Conservation (phyloP, 2,113 vertebrate genomes). For the Ariopsis seemanni region DNA sequence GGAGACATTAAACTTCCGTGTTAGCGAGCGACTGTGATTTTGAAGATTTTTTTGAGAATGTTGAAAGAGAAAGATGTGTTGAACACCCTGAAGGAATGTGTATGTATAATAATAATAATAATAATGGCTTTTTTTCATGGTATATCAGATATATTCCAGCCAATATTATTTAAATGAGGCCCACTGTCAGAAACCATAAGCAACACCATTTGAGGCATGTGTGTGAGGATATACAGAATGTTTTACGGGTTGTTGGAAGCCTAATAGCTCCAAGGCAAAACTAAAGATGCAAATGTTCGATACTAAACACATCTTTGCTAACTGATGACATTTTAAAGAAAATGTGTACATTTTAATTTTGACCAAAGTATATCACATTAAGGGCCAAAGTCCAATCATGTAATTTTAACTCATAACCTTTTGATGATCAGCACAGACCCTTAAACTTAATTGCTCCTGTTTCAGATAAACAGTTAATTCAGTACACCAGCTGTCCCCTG, state of each 20-base stretch:
- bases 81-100: too few species aligned
- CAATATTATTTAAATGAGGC: background rate
- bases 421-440: too few species aligned
- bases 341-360: background rate
- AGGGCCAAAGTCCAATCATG: background rate
- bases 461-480: constrained; percentile 89
- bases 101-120: too few species aligned
- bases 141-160: too few species aligned
- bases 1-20: too few species aligned
- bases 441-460: background rate
- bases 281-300: background rate
- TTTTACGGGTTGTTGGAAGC: background rate
- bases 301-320: background rate
- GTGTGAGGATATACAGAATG: background rate
- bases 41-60: too few species aligned
- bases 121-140: too few species aligned
- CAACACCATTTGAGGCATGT: background rate
- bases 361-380: background rate
- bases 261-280: background rate
- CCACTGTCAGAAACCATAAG: background rate
- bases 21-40: too few species aligned
- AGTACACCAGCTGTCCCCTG: constrained; percentile 90
- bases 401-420: background rate
- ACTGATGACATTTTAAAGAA: background rate
- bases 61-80: too few species aligned